Base-by-base conservation (phyloP, 2,113 vertebrate genomes). In the Oryzias javanicus region DNA sequence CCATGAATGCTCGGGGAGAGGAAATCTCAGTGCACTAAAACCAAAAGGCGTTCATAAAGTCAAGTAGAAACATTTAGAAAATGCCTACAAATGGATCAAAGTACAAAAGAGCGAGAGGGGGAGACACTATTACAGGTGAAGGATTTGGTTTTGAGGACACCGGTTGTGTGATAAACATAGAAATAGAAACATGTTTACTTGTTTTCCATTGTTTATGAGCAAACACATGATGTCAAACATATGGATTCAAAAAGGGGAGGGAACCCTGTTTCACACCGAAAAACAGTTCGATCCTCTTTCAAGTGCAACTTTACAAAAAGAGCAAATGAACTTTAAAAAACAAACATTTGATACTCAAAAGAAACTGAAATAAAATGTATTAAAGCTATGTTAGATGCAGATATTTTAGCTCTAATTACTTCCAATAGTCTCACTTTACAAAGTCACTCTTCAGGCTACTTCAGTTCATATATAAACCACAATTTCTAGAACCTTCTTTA, bases 51-150 rank as follows among this genome's bases (percentile, higher is more conserved):
- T 88, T 93, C 90, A 91, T 92, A 92, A 95, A 98, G 95, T 92
- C 87, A 94, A 93, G 92, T 95, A 95, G 89, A 96, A 97, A 97
- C 93, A 95, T 93, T 87, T 95, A 95, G 82, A 98, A 98, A 96
- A 91, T 89, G 92, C 93, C 93, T 94, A 94, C 94, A 95, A 94
- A 95, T 93, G 95, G 91, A 93, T 90, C 17, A 81, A 86, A 92
- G 92, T 91, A 94, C 92, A 97, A 92, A 97, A 94, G 74, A 91
- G 88, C 85, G 87, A 90, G 89, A 85, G 76, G 81, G 84, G 17
- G 65, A 76, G 70, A 86, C 82, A 79, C 55, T 58, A 68, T 74
- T 72, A 84, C 72, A 67, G 75, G 61, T 67, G 66, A 76, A 76
- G 70, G 67, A 71, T 78, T 86, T 72, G 60, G 70, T 75, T 64